Evolutionary conservation across 2,888 invertebrate species (phyloP), one percentile per base, ranked within the genome.

Genomic region (Limnephilus marmoratus): DNA sequence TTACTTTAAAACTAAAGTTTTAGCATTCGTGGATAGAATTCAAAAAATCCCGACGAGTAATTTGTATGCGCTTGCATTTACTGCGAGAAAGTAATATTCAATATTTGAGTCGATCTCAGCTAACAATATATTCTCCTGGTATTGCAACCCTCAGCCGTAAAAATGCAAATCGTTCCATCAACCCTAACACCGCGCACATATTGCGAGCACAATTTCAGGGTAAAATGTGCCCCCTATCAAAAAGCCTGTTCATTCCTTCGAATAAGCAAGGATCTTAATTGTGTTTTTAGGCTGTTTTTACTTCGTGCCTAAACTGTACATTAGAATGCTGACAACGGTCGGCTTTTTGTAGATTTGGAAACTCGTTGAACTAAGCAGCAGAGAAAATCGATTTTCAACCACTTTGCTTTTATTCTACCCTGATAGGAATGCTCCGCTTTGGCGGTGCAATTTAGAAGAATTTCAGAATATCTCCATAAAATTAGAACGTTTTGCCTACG

Each of bases 71-170:
- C 31, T 37, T 86, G 37, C n/a, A 86, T 86, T 88, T 80, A 37
- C 81, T 37, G 3, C 34, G 80, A 89, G 37, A 29, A 34, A 24
- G 9, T 11, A n/a, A 37, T n/a, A 24, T 89, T 68, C 37, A 89
- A 31, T 34, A 80, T 68, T 49, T 34, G n/a, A 80, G 80, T 18
- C 11, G 88, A 68, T 88, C 37, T 80, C 80, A 31, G 24, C 53
- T 81, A n/a, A 31, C 53, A 45, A 81, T 89, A 91, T 91, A 89
- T 83, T 82, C 91, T 89, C 92, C 93, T 93, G 89, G 91, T 91
- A 90, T 49, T 45, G 90, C 92, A 90, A 92, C 92, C 91, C 93
- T 92, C 88, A 53, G 83, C 90, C 92, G 81, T 93, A 88, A 86
- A 92, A 93, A 90, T 90, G 90, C 92, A 90, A 90, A 90, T 81